Percentiles rank a stretch among this genome's conserved stretches.
phyloP scores from a whole-genome alignment of 2,113 vertebrate species.

The Mormyrus lacerda region DNA sequence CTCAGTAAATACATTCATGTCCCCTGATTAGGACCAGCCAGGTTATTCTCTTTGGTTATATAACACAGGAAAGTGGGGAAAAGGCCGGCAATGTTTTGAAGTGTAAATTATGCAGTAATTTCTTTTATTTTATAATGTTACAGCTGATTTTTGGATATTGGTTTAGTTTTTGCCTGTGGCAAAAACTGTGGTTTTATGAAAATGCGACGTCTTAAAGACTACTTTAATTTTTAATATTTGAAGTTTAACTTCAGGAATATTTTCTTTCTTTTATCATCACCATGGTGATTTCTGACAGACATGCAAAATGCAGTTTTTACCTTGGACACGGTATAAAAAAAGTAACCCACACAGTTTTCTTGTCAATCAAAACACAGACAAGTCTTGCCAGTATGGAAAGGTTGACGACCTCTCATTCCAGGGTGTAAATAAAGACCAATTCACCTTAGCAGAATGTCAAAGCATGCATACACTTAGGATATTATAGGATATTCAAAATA shows the following conservation, averaged over 20 bases:
- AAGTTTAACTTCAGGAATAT: not conserved
- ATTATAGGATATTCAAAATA: not conserved
- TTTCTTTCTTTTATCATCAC: not conserved
- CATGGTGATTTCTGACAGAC: not conserved
- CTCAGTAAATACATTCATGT: not conserved
- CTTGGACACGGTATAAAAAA: not conserved
- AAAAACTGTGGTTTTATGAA: conserved; percentile 2
- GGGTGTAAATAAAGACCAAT: not conserved
- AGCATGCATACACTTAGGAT: not conserved
- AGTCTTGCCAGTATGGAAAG: not conserved
- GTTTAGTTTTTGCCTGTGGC: not conserved
- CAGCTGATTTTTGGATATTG: not conserved
- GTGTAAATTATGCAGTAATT: conserved; percentile 3
- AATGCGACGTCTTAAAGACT: not conserved
- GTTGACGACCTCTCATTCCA: not conserved
- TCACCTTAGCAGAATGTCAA: not conserved
- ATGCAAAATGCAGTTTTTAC: not conserved
- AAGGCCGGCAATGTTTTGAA: not conserved
- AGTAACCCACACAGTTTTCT: not conserved
- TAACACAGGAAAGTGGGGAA: not conserved
- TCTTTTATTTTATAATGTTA: not conserved
- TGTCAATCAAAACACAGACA: not conserved
- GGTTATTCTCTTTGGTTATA: not conserved
- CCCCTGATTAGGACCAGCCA: not conserved
- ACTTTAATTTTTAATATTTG: not conserved